Base-by-base conservation (phyloP, 2,113 vertebrate genomes). In the Columbina picui region DNA sequence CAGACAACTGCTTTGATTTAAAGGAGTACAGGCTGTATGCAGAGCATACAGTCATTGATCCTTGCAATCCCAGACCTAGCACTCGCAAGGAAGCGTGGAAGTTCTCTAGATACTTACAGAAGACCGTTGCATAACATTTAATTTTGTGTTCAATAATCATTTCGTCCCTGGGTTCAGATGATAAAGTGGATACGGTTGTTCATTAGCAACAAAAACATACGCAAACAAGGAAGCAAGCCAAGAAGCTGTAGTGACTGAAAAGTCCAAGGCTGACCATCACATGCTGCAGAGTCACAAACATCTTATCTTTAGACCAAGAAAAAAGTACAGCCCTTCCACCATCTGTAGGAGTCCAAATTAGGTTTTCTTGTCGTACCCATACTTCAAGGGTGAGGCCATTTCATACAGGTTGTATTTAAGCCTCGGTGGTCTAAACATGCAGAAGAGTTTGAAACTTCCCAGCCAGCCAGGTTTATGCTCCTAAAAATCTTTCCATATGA, bases 111-210 rank as follows among this genome's bases (percentile, higher is more conserved):
- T 79, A 41, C 47, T 92, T 90, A 60, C 76, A 93, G 86, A 92
- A 92, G 65, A 39, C 47, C 73, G 50, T 89, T 94, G 88, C 92
- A 75, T 77, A 93, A 86, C 56, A 74, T 30, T 69, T 83, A 55
- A 90, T 79, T 76, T 56, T 36, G 60, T 4, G 19, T 86, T 91
- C 88, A 88, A 73, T 50, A 79, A 83, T 76, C n/a, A 36, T 81
- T 87, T 77, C 0, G 3, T 92, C 90, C 59, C 32, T 34, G 56
- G 60, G 22, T 81, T 75, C 68, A 3, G 18, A 84, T 78, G 85
- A 87, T 76, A 36, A 92, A 92, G 83, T 93, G 57, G 73, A 93
- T 61, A 12, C 93, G 95, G 93, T 95, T 96, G 95, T 92, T 94
- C 80, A 71, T 93, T 94, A 95, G 64, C 88, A 84, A 45, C 50